phyloP scores from a whole-genome alignment of 2,113 vertebrate genomes.

The Xenus cinereus region DNA sequence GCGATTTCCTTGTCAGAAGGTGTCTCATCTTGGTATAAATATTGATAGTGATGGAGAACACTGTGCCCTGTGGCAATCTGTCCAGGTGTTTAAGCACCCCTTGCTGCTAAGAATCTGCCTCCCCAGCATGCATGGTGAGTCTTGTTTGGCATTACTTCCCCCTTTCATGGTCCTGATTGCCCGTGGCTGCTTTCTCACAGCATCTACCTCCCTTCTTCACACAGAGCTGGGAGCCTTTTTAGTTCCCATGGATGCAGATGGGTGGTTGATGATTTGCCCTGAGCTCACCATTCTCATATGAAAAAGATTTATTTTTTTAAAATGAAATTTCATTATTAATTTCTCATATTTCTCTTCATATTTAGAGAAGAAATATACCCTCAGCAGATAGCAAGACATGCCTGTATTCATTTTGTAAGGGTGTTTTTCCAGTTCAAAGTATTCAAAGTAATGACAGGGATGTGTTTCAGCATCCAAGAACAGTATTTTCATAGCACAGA shows the following conservation, averaged over 20 bases:
- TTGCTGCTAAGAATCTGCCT: neutral
- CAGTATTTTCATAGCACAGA: neutral
- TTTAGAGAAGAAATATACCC: neutral
- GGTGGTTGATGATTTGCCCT: neutral
- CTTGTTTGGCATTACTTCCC: neutral
- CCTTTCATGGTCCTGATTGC: neutral
- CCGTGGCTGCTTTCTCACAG: neutral
- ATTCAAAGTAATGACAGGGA: neutral
- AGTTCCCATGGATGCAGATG: neutral
- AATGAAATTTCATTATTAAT: neutral
- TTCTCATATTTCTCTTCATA: neutral
- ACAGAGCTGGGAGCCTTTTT: neutral
- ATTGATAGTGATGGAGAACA: neutral
- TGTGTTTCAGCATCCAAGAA: neutral
- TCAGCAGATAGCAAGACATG: neutral
- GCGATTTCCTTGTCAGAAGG: neutral
- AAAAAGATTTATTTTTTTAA: neutral
- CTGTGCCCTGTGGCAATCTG: neutral
- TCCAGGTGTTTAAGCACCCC: neutral
- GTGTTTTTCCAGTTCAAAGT: neutral
- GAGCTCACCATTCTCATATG: neutral
- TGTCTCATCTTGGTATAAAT: neutral
- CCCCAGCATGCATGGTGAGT: neutral
- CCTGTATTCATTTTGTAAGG: neutral
- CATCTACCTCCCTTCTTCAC: neutral